These are phyloP conservation scores for Sepioteuthis lessoniana DNA, from an alignment of 2,888 invertebrate species.

Conservation along the genomic window DNA sequence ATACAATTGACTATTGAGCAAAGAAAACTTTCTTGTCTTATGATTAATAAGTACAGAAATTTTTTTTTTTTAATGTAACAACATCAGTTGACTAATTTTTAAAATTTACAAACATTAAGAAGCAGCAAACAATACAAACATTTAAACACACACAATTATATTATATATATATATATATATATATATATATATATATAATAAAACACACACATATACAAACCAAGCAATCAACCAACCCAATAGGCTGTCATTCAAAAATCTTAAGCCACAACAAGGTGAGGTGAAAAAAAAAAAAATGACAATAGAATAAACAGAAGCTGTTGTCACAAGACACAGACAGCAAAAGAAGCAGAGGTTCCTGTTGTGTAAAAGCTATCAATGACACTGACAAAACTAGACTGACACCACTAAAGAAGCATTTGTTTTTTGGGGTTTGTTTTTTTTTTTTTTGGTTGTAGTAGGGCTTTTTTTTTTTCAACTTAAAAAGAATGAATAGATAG, in stretches of 20 bases:
- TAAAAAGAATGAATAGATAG: neutral
- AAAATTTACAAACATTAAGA: neutral
- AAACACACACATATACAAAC: no score
- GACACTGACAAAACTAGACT: neutral
- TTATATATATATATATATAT: no score
- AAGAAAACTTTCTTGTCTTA: neutral
- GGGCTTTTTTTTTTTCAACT: neutral
- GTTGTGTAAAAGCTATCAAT: constrained; percentile 18
- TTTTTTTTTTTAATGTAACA: no score
- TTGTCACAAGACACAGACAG: neutral
- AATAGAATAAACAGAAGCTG: neutral
- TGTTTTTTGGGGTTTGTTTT: neutral
- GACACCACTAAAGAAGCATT: neutral
- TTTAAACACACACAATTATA: no score
- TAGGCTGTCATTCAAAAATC: no score
- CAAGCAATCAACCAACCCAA: no score
- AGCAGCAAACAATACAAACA: constrained; percentile 1
- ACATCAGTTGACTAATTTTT: no score
- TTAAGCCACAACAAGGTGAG: no score
- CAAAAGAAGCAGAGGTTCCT: neutral
- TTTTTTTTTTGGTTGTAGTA: no score
- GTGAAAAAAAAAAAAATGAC: neutral
- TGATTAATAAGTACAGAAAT: no score
- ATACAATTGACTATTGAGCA: neutral
- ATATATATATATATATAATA: neutral